phyloP scores from a whole-genome alignment of 2,888 invertebrate species.

The Thecocarcelia acutangulata region DNA sequence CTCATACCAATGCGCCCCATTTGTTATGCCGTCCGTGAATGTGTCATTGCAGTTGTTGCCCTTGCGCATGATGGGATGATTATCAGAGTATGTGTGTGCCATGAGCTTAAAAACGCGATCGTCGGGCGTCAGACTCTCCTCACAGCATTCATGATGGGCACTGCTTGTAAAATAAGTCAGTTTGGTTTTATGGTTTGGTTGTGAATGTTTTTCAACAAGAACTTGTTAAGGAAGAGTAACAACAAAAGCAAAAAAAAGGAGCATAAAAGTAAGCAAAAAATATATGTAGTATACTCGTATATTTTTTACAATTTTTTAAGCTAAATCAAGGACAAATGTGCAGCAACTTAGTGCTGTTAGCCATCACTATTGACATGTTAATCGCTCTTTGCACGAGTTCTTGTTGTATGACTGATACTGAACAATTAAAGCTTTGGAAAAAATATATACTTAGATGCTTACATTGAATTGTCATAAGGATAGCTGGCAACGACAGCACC shows the following conservation, averaged over 20 bases:
- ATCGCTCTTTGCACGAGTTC: not conserved
- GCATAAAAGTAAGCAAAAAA: no score
- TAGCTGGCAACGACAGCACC: constrained; percentile 98
- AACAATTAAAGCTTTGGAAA: not conserved
- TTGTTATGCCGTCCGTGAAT: constrained; percentile 91
- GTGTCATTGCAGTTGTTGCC: constrained; percentile 89
- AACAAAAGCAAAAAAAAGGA: not conserved
- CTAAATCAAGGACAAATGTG: constrained; percentile 5
- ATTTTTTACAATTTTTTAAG: not conserved
- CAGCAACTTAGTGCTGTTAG: not conserved
- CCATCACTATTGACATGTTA: not conserved
- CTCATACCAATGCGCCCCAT: constrained; percentile 96
- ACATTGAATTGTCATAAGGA: constrained; percentile 95
- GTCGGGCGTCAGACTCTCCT: constrained; percentile 90
- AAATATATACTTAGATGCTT: constrained; percentile 73
- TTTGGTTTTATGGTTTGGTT: constrained; percentile 14
- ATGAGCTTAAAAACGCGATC: constrained; percentile 90
- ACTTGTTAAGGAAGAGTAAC: constrained; percentile 1
- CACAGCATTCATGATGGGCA: constrained; percentile 85
- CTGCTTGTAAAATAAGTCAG: constrained; percentile 71
- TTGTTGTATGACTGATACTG: not conserved
- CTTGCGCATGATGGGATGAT: constrained; percentile 88
- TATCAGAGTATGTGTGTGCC: constrained; percentile 88
- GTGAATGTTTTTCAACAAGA: constrained; percentile 6
- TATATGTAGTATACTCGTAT: no score